These are phyloP conservation scores for Stenchaetothrips biformis DNA, from an alignment of 2,888 invertebrate species.

Conservation along the genomic window DNA sequence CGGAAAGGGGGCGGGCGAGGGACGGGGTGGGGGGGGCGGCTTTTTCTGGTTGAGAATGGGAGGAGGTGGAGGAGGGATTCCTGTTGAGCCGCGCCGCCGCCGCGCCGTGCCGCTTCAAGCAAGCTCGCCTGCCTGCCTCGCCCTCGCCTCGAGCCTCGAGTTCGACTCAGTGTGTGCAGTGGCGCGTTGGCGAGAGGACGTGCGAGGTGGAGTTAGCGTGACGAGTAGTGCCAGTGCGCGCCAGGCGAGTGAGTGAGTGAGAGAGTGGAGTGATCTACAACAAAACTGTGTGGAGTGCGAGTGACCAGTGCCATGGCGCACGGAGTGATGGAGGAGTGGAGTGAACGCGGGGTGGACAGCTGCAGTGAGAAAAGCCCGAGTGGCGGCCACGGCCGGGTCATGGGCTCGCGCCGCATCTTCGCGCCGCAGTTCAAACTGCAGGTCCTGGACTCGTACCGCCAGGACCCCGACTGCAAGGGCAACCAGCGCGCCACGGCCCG, in stretches of 20 bases:
- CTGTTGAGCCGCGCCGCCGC: background rate
- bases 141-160: background rate
- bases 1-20: background rate
- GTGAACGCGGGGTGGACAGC: slow-evolving; percentile 40
- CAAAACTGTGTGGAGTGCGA: slow-evolving; percentile 31
- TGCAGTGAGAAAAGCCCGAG: slow-evolving; percentile 45
- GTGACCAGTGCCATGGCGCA: slow-evolving; percentile 51
- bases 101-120: background rate
- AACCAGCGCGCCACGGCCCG: slow-evolving; percentile 85
- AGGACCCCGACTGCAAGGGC: slow-evolving; percentile 80
- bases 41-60: slow-evolving; percentile 24
- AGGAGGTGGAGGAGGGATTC: background rate
- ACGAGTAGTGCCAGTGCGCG: background rate
- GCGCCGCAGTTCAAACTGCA: slow-evolving; percentile 84
- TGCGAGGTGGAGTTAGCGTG: background rate
- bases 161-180: background rate
- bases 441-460: slow-evolving; percentile 80
- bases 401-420: slow-evolving; percentile 82
- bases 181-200: slow-evolving; percentile 1
- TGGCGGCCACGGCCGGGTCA: slow-evolving; percentile 53
- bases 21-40: background rate
- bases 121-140: background rate
- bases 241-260: background rate
- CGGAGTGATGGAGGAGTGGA: slow-evolving; percentile 51
- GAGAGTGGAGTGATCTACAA: background rate